These are phyloP conservation scores for Petrolisthes cinctipes DNA, from an alignment of 2,888 invertebrate genomes.

Conservation along the genomic window DNA sequence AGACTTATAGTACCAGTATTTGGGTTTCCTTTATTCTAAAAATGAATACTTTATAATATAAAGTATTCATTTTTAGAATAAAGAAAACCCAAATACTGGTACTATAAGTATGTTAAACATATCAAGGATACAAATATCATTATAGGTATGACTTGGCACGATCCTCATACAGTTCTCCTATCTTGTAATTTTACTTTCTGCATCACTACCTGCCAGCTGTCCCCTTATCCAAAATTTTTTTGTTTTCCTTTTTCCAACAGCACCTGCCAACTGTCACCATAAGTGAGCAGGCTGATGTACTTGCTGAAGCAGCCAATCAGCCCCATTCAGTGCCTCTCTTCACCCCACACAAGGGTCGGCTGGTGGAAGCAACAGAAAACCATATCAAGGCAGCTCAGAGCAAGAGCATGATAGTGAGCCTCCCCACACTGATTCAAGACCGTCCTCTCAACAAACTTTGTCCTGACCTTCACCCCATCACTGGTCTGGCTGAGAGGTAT, in stretches of 20 bases:
- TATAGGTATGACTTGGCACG: too few relatives aligned
- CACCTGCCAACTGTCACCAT: background rate
- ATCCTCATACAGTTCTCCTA: too few relatives aligned
- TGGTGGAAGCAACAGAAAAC: background rate
- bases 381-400: background rate
- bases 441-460: background rate
- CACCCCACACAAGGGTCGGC: background rate
- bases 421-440: background rate
- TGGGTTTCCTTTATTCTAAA: too few relatives aligned
- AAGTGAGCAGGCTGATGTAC: background rate
- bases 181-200: too few relatives aligned
- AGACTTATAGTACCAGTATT: too few relatives aligned
- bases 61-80: too few relatives aligned
- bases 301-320: background rate
- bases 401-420: background rate
- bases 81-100: too few relatives aligned
- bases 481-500: background rate
- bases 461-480: background rate
- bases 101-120: too few relatives aligned
- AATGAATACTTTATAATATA: too few relatives aligned
- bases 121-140: too few relatives aligned
- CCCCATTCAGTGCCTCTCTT: background rate
- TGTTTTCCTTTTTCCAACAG: background rate
- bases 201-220: too few relatives aligned
- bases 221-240: too few relatives aligned